These are phyloP conservation scores for Lutjanus argentimaculatus DNA, from an alignment of 2,797 vertebrate genomes.

Conservation along the genomic window DNA sequence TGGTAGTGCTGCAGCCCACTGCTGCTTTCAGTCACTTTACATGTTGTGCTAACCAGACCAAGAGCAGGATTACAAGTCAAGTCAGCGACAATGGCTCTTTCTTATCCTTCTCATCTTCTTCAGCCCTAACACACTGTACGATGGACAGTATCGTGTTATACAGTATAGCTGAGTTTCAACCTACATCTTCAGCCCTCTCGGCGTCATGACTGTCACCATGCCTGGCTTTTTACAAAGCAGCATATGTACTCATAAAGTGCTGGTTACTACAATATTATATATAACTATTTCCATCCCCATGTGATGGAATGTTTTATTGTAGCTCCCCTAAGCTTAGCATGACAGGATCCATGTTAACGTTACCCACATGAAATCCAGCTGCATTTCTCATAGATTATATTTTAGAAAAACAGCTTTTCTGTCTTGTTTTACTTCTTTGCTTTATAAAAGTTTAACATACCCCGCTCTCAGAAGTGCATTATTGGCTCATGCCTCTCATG, in stretches of 20 bases:
- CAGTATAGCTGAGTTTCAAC: constrained; percentile 30
- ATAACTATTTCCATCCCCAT: not conserved
- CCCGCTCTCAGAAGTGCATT: constrained; percentile 40
- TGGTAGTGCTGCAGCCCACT: constrained; percentile 10
- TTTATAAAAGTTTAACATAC: constrained; percentile 55
- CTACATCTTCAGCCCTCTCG: constrained; percentile 25
- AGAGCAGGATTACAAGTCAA: constrained; percentile 1
- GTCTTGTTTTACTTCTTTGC: constrained; percentile 29
- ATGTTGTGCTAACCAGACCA: constrained; percentile 22
- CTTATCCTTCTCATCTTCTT: constrained; percentile 18
- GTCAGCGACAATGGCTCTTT: constrained; percentile 23
- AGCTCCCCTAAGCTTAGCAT: not conserved
- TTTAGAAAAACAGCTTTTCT: constrained; percentile 22
- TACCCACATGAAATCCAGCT: constrained; percentile 8
- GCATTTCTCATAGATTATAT: constrained; percentile 15
- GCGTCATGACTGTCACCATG: constrained; percentile 26
- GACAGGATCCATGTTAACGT: constrained; percentile 4
- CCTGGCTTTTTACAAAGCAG: constrained; percentile 19
- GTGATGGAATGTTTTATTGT: not conserved
- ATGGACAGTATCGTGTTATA: constrained; percentile 29
- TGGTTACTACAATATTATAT: not conserved
- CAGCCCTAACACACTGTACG: constrained; percentile 35
- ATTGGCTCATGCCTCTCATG: constrained; percentile 43
- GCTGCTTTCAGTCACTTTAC: constrained; percentile 14
- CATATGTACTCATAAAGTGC: constrained; percentile 5